Evolutionary conservation across 2,888 invertebrate species (phyloP).

Genomic region (Allophyes oxyacanthae): DNA sequence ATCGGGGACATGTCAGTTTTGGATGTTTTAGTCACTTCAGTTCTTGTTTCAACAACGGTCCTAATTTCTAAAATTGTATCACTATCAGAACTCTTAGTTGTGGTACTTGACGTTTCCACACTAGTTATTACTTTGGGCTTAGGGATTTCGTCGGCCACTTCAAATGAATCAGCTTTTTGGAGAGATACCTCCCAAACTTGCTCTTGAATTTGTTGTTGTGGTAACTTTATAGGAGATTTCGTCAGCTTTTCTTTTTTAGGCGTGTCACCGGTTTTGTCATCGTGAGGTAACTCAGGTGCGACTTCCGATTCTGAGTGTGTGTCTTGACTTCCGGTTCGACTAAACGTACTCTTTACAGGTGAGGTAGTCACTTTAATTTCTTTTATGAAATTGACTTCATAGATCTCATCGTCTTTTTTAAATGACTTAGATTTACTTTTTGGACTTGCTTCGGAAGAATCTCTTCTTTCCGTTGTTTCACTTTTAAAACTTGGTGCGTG

Average conservation of each 20-base stretch:
- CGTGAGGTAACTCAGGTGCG: slow-evolving; percentile 86
- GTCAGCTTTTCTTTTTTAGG: slow-evolving; percentile 77
- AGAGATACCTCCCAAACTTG: slow-evolving; percentile 85
- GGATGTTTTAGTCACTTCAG: slow-evolving; percentile 68
- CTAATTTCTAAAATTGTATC: slow-evolving; percentile 71
- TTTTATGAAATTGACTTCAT: slow-evolving; percentile 87
- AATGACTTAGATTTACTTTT: slow-evolving; percentile 85
- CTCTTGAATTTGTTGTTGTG: slow-evolving; percentile 82
- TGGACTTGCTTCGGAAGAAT: slow-evolving; percentile 81
- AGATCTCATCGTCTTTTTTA: slow-evolving; percentile 85
- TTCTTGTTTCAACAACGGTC: slow-evolving; percentile 67
- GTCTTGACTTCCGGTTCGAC: slow-evolving; percentile 88
- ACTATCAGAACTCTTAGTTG: slow-evolving; percentile 69
- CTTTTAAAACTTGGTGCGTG: slow-evolving; percentile 84
- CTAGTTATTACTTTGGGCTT: slow-evolving; percentile 62
- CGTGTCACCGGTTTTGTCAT: slow-evolving; percentile 78
- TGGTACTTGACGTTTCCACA: slow-evolving; percentile 62
- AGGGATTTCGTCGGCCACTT: slow-evolving; percentile 73
- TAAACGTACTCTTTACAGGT: slow-evolving; percentile 85
- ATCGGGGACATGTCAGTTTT: slow-evolving; percentile 82
- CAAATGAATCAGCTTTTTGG: slow-evolving; percentile 80
- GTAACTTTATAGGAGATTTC: slow-evolving; percentile 82
- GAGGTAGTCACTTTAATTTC: slow-evolving; percentile 88
- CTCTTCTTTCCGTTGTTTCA: slow-evolving; percentile 78
- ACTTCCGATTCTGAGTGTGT: slow-evolving; percentile 89